These are phyloP conservation scores for Onthophagus taurus DNA, from an alignment of 1,140 invertebrate species.

Conservation along the genomic window DNA sequence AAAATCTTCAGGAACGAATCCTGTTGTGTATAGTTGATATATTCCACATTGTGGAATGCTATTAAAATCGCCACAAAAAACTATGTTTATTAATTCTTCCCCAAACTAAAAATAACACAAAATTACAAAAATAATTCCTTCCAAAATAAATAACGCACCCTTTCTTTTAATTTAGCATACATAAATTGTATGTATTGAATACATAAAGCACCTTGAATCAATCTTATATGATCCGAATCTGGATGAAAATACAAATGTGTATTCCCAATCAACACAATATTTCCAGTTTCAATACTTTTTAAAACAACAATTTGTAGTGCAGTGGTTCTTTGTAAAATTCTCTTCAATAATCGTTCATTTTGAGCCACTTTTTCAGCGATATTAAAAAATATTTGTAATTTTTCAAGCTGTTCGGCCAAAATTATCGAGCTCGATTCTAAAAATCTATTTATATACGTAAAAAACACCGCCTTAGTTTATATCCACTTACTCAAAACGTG, in stretches of 20 bases:
- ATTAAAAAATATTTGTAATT: slow-evolving; percentile 45
- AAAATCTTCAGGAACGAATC: slow-evolving; percentile 49
- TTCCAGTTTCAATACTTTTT: slow-evolving; percentile 49
- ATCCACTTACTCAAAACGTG: slow-evolving; percentile 50
- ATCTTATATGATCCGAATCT: slow-evolving; percentile 77
- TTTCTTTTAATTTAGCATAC: slow-evolving; percentile 36
- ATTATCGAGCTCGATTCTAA: slow-evolving; percentile 23
- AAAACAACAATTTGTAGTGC: slow-evolving; percentile 53
- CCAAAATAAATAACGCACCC: neutral
- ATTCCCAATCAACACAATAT: slow-evolving; percentile 68
- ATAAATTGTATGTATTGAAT: slow-evolving; percentile 50
- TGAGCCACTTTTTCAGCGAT: slow-evolving; percentile 52
- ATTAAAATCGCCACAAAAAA: slow-evolving; percentile 84
- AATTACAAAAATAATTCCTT: neutral
- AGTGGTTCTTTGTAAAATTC: slow-evolving; percentile 54
- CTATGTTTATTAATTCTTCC: slow-evolving; percentile 46
- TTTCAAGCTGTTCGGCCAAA: slow-evolving; percentile 45
- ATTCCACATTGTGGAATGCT: slow-evolving; percentile 74
- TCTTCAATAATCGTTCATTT: slow-evolving; percentile 50
- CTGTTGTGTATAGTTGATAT: slow-evolving; percentile 64
- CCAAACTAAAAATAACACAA: slow-evolving; percentile 41
- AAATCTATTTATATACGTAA: slow-evolving; percentile 8
- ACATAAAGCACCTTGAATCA: slow-evolving; percentile 63
- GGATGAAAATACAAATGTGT: slow-evolving; percentile 92
- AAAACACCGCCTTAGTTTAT: too few species aligned